These are phyloP conservation scores for Micrastur ruficollis DNA, from an alignment of 2,797 vertebrate species.

Conservation along the genomic window DNA sequence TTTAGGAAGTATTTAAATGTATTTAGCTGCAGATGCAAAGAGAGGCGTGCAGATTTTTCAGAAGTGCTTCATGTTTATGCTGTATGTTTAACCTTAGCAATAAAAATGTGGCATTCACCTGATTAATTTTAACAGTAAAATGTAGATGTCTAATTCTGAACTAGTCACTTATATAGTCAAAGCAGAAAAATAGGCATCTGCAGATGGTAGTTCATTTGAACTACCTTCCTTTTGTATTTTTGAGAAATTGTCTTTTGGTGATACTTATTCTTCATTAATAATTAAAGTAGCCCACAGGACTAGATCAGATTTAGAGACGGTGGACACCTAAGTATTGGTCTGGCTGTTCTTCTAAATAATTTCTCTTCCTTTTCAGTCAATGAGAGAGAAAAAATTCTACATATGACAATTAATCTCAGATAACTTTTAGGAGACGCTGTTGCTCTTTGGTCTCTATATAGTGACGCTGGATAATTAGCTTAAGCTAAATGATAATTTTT, in stretches of 20 bases:
- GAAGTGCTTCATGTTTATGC: not conserved
- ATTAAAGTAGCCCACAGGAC: not conserved
- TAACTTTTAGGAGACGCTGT: not conserved
- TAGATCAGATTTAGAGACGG: not conserved
- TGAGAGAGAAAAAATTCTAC: not conserved
- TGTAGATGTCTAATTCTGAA: not conserved
- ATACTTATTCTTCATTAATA: not conserved
- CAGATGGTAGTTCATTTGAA: not conserved
- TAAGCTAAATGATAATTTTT: not conserved
- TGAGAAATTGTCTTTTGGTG: not conserved
- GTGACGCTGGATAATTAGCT: not conserved
- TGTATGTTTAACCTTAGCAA: not conserved
- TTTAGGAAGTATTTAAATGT: not conserved
- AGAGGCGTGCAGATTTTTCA: not conserved
- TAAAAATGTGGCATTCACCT: not conserved
- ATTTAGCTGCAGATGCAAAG: not conserved
- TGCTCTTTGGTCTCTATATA: not conserved
- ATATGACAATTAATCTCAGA: not conserved
- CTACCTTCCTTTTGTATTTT: not conserved
- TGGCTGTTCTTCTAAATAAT: not conserved
- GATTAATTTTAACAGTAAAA: not conserved
- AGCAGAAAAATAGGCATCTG: not conserved
- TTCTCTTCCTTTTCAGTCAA: not conserved
- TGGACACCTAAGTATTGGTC: not conserved
- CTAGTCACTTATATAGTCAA: not conserved